Base-by-base conservation (phyloP, 1,140 invertebrate species). In the Spodoptera litura region DNA sequence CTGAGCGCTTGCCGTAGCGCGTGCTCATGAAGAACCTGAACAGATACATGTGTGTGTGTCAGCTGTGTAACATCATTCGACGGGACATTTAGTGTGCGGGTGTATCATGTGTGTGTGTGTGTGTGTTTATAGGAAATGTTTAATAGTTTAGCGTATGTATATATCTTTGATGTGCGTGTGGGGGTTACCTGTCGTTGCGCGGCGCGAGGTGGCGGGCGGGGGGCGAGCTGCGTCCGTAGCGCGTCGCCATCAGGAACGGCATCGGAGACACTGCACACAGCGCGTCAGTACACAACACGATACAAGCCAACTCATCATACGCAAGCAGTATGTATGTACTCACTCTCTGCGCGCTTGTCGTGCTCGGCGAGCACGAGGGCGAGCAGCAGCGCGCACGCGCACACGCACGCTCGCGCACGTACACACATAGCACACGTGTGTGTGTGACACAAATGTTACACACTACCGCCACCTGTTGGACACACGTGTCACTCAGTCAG, bases 1-100 rank as follows among this genome's bases (percentile, higher is more conserved):
- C 83, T 20, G 87, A 86, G 1, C 87, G 83, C 78, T 88, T 88
- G 49, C 87, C 87, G 62, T 88, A 88, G 3, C 87, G 82, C n/a
- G 81, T 84, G 58, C 83, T 80, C 81, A 88, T 83, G 81, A 88
- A 86, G 78, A 88, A 88, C 81, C 87, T 88, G 70, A 2, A 20
- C 15, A 55, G 15, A 55, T n/a, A n/a, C 4, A 6, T 4, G 13
- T n/a, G 5, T n/a, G n/a, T n/a, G 52, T 4, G 6, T 5, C 38
- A 44, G 4, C 8, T 2, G 38, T 44, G 9, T 44, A 8, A 6
- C 8, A 44, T 9, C 6, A 31, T n/a, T n/a, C n/a, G n/a, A n/a
- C n/a, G n/a, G n/a, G n/a, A n/a, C n/a, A n/a, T 55, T 3, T 15
- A n/a, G 13, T n/a, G 52, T 55, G 1, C 12, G 52, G 0, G 8